phyloP scores from a whole-genome alignment of 1,140 invertebrate species.

The Drosophila melanogaster region Release_6_plus_ISO1_MT NT_033777.3:17851001-17851500 shows the following conservation, averaged over 20 bases:
- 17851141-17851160: constrained; percentile 29
- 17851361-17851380: constrained; percentile 39
- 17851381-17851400: constrained; percentile 46
- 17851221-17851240: constrained; percentile 12
- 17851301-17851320: constrained; percentile 12
- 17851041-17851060: constrained; percentile 2
- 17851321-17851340: constrained; percentile 38
- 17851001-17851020: constrained; percentile 56
- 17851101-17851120: constrained; percentile 38
- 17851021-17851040: constrained; percentile 25
- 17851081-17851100: constrained; percentile 1
- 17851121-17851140: constrained; percentile 46
- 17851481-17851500: constrained; percentile 26
- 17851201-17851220: constrained; percentile 3
- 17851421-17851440: constrained; percentile 4
- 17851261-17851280: constrained; percentile 49
- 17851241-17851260: constrained; percentile 23
- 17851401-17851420: constrained; percentile 38
- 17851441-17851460: constrained; percentile 18
- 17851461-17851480: constrained; percentile 45
- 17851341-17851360: background rate
- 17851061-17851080: background rate
- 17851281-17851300: constrained; percentile 6
- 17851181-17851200: constrained; percentile 27
- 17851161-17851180: constrained; percentile 5